Conservation (phyloP, 2,888 invertebrate genomes). For the Itoplectis maculator region DNA sequence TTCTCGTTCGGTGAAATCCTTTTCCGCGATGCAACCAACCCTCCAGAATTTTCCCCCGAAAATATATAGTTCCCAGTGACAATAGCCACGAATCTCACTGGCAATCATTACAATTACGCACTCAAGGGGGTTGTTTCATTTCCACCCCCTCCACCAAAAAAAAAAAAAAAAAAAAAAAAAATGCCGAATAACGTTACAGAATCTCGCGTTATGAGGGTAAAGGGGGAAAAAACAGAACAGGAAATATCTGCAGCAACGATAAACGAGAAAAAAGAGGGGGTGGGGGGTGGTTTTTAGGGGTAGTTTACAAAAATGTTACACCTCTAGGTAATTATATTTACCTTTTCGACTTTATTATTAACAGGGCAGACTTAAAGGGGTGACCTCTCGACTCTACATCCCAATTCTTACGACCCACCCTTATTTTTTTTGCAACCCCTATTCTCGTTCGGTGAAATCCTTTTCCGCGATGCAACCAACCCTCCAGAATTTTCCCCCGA, state of each 20-base stretch:
- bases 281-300: too few relatives aligned
- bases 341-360: too few relatives aligned
- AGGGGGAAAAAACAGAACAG: neutral
- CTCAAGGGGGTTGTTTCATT: slow-evolving; percentile 45
- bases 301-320: too few relatives aligned
- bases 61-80: slow-evolving; percentile 42
- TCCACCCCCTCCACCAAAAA: slow-evolving; percentile 30
- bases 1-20: slow-evolving; percentile 34
- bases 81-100: slow-evolving; percentile 47
- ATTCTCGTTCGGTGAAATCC: slow-evolving; percentile 35
- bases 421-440: neutral
- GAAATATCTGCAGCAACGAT: slow-evolving; percentile 65
- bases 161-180: slow-evolving; percentile 52
- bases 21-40: slow-evolving; percentile 7
- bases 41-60: slow-evolving; percentile 4
- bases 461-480: slow-evolving; percentile 3
- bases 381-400: too few relatives aligned
- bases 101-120: slow-evolving; percentile 63
- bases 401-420: too few relatives aligned
- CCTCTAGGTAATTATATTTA: too few relatives aligned
- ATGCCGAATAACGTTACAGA: slow-evolving; percentile 32
- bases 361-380: too few relatives aligned
- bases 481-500: neutral
- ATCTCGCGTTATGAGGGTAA: slow-evolving; percentile 37
- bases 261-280: slow-evolving; percentile 53